Evolutionary conservation across 30 jellyfish, hydroid and myxozoan species (phyloP).

Genomic region (Phacellophora camtschatica): DNA sequence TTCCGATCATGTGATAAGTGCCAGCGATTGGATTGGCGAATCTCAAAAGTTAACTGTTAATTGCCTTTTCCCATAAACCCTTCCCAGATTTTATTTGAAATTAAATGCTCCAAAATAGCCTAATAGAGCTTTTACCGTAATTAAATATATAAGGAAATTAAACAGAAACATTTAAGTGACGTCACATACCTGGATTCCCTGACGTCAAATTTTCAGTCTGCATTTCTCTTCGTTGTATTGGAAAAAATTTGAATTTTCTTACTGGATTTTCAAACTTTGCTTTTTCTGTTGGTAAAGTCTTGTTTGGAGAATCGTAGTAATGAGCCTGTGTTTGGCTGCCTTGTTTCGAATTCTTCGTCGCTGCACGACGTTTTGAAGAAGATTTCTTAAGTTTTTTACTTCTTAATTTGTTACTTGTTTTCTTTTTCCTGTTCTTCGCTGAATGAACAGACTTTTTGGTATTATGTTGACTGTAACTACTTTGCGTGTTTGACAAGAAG

Average conservation of each 20-base stretch:
- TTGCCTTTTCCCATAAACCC: neutral
- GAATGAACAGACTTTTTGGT: neutral
- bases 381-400: neutral
- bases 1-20: no score
- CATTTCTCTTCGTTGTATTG: neutral
- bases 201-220: slow-evolving; percentile 2
- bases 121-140: no score
- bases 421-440: neutral
- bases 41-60: no score
- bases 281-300: slow-evolving; percentile 14
- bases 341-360: neutral
- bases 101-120: no score
- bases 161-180: no score
- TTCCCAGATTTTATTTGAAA: neutral
- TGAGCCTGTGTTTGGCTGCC: neutral
- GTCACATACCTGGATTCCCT: neutral
- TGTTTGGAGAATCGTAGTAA: neutral
- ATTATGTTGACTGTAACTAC: neutral
- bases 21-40: no score
- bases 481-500: no score
- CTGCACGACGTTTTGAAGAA: neutral
- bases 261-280: slow-evolving; percentile 26
- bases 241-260: slow-evolving; percentile 36
- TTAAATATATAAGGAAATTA: no score
- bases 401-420: neutral